These are phyloP conservation scores for Micronisus gabar DNA, from an alignment of 2,113 vertebrate species.

Conservation along the genomic window DNA sequence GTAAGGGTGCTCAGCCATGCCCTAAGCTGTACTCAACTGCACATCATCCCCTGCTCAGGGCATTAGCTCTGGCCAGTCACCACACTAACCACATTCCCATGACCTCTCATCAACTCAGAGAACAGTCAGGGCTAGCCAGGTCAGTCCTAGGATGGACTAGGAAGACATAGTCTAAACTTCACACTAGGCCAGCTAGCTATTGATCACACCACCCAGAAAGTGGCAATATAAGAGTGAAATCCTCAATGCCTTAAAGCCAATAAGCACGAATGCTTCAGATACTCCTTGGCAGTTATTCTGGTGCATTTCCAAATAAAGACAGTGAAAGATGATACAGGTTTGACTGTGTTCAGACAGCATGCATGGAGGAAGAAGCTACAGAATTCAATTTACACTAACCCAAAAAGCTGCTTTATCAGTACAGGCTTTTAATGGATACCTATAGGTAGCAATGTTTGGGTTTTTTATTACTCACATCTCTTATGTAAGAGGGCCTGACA, in stretches of 20 bases:
- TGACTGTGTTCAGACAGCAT: background rate
- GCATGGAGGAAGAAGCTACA: background rate
- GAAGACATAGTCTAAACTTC: background rate
- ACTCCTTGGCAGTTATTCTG: background rate
- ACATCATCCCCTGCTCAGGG: fast-evolving
- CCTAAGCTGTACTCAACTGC: background rate
- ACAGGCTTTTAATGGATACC: background rate
- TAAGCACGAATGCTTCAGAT: background rate
- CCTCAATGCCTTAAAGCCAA: background rate
- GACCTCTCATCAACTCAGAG: background rate
- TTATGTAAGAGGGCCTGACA: background rate
- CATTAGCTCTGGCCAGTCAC: background rate
- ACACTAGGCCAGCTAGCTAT: background rate
- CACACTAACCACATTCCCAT: background rate
- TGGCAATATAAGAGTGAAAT: background rate
- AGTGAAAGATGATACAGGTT: background rate
- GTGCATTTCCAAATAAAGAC: background rate
- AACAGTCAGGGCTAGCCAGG: background rate
- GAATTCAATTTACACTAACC: background rate
- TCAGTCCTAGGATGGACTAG: background rate
- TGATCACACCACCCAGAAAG: no score
- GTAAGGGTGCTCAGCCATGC: fast-evolving
- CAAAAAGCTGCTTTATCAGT: background rate
- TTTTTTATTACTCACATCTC: background rate
- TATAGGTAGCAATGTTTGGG: background rate